Percentiles rank a stretch among this genome's conserved stretches.
Evolutionary conservation across 1,140 invertebrate genomes (phyloP).

Genomic region (Meloidogyne chitwoodi): DNA sequence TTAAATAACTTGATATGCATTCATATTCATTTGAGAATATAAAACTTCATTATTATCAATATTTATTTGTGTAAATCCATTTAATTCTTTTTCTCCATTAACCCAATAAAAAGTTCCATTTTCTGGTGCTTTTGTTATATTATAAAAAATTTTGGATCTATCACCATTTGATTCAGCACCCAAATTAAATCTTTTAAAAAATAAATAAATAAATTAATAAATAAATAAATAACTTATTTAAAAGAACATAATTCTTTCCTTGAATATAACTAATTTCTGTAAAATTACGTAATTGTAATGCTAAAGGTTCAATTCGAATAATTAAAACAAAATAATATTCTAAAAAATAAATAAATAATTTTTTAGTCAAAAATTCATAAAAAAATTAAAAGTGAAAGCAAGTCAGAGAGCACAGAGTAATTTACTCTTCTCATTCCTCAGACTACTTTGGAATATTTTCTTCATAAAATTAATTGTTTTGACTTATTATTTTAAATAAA

Average conservation of each 20-base stretch:
- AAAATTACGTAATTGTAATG: slow-evolving; percentile 52
- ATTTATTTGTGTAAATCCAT: slow-evolving; percentile 52
- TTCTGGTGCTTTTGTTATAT: slow-evolving; percentile 45
- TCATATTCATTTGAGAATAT: slow-evolving; percentile 59
- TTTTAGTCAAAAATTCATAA: not conserved
- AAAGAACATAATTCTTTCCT: slow-evolving; percentile 55
- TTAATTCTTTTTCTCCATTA: slow-evolving; percentile 58
- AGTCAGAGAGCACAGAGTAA: no score
- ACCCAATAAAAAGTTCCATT: slow-evolving; percentile 60
- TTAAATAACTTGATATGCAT: slow-evolving; percentile 45
- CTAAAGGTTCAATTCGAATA: slow-evolving; percentile 49
- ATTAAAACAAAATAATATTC: slow-evolving; percentile 36
- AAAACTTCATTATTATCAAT: slow-evolving; percentile 57
- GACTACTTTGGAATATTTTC: no score
- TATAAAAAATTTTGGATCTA: slow-evolving; percentile 43
- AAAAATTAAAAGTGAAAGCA: no score
- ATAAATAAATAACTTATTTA: slow-evolving; percentile 34
- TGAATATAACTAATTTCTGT: slow-evolving; percentile 50
- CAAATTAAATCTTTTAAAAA: slow-evolving; percentile 46
- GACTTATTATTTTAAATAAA: no score
- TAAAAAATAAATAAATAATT: not conserved
- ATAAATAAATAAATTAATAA: not conserved
- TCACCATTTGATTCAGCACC: slow-evolving; percentile 57
- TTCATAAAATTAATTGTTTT: no score
- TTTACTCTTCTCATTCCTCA: no score